Conservation (phyloP, 2,113 vertebrate genomes). For the Cacatua alba region DNA sequence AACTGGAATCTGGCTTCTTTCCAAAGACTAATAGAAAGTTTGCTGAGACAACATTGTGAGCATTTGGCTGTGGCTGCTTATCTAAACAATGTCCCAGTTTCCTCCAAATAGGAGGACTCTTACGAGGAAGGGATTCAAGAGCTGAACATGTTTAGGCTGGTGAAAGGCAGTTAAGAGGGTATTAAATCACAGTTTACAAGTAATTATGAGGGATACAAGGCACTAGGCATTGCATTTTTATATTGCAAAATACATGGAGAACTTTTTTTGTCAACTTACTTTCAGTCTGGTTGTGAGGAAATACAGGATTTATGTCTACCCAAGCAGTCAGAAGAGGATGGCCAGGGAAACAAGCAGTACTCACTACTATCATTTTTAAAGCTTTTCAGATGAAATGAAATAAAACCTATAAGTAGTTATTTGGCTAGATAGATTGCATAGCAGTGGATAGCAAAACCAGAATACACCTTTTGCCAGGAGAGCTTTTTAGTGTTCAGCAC, state of each 20-base stretch:
- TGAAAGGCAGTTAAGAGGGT: not conserved
- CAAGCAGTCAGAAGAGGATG: not conserved
- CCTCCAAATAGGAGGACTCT: not conserved
- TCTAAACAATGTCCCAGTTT: not conserved
- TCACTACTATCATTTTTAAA: not conserved
- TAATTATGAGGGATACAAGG: not conserved
- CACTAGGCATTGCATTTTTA: not conserved
- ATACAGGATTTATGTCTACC: not conserved
- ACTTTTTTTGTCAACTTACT: not conserved
- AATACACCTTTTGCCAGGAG: not conserved
- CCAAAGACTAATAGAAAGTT: constrained; percentile 32
- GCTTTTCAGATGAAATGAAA: not conserved
- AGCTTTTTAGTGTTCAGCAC: not conserved
- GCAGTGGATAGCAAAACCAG: not conserved
- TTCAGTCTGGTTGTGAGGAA: not conserved
- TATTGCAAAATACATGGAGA: not conserved
- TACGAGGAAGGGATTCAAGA: not conserved
- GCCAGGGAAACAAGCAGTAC: not conserved
- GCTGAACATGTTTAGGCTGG: not conserved
- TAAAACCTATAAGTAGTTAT: not conserved
- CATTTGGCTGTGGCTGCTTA: not conserved
- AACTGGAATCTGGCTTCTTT: not conserved
- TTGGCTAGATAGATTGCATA: not conserved
- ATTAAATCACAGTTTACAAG: constrained; percentile 20
- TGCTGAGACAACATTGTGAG: not conserved